phyloP scores from a whole-genome alignment of 2,113 vertebrate genomes.

The Ciconia stormi region DNA sequence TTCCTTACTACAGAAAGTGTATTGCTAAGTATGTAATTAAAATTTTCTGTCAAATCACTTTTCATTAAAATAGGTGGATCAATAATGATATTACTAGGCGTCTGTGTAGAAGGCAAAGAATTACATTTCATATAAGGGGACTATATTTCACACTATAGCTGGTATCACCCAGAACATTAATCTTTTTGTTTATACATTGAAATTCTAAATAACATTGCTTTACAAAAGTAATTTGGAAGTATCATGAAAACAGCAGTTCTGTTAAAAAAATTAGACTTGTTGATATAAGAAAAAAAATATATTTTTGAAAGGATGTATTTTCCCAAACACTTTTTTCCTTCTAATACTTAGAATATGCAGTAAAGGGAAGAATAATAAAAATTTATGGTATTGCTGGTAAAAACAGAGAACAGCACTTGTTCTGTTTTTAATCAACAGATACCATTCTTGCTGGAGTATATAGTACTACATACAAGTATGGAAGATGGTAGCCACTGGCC shows the following conservation, averaged over 20 bases:
- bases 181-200: not conserved
- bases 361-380: not conserved
- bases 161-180: not conserved
- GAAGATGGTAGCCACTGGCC: not conserved
- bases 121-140: not conserved
- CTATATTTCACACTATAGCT: not conserved
- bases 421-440: not conserved
- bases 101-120: not conserved
- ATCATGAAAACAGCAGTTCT: not conserved
- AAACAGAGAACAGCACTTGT: not conserved
- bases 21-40: not conserved
- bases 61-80: not conserved
- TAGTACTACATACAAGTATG: not conserved
- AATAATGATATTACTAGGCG: not conserved
- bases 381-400: not conserved
- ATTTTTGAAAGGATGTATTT: not conserved
- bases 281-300: not conserved
- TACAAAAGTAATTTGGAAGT: not conserved
- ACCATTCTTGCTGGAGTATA: not conserved
- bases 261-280: not conserved
- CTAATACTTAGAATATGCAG: not conserved
- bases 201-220: not conserved
- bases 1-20: not conserved
- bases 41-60: not conserved
- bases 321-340: not conserved